A percentile compares a stretch with the other conserved stretches of the same genome.
phyloP scores from a whole-genome alignment of 2,113 vertebrate genomes.

The Odontophorus gujanensis region DNA sequence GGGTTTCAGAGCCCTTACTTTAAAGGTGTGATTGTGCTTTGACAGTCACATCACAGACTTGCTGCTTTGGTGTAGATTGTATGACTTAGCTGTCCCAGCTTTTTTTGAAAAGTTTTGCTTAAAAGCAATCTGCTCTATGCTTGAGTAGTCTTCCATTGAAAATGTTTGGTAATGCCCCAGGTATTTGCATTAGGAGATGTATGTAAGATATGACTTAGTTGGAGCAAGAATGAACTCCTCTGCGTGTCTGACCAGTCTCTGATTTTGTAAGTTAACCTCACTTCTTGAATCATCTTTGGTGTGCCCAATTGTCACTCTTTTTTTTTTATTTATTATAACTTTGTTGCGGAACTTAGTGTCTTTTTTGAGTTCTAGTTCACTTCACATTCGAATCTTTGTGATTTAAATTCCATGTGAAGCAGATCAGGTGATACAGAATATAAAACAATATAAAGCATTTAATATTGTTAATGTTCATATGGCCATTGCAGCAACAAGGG shows the following conservation, averaged over 20 bases:
- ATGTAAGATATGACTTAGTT: background rate
- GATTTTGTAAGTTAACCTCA: background rate
- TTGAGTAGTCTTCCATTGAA: background rate
- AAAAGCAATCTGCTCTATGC: background rate
- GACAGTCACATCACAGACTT: background rate
- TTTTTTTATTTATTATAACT: background rate
- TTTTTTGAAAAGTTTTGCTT: background rate
- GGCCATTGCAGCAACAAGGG: background rate
- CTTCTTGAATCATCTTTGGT: background rate
- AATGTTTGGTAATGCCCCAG: background rate
- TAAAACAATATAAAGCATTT: fast-evolving
- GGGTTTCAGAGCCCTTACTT: background rate
- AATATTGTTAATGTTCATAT: background rate
- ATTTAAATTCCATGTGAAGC: background rate
- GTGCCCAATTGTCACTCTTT: background rate
- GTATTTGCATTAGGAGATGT: background rate
- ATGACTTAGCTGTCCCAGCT: background rate
- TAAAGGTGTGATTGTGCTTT: background rate
- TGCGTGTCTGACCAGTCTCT: constrained; percentile 2
- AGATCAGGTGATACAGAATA: background rate
- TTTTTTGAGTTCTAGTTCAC: background rate
- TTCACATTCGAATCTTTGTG: background rate
- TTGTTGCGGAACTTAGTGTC: background rate
- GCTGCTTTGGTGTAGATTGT: background rate
- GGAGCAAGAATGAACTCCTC: background rate